Conservation (phyloP, 1,140 invertebrate genomes). For the Capitella teleta region DNA sequence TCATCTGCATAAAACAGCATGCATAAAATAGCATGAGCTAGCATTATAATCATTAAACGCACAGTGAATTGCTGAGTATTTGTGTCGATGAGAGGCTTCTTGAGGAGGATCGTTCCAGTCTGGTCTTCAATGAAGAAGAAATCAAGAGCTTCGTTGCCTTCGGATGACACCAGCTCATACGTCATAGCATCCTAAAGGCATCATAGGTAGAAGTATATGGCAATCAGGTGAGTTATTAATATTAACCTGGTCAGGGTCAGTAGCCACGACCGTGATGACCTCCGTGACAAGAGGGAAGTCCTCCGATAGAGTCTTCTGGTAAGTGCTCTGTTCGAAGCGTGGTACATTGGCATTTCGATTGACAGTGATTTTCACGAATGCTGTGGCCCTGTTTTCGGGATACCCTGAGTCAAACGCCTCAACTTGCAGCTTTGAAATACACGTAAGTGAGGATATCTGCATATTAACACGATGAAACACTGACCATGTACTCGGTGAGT, state of each 20-base stretch:
- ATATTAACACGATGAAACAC: conserved; percentile 1
- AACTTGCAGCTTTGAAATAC: conserved; percentile 69
- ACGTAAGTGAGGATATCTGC: too few species aligned
- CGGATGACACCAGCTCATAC: conserved; percentile 7
- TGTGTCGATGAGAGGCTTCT: conserved; percentile 3
- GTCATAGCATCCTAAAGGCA: conserved; percentile 1
- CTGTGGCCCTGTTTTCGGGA: conserved; percentile 65
- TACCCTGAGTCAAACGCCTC: conserved; percentile 76
- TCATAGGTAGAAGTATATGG: too few species aligned
- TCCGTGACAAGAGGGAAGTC: conserved; percentile 6
- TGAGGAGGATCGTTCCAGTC: conserved; percentile 5
- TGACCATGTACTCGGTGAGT: conserved; percentile 16
- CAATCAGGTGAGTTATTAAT: background rate
- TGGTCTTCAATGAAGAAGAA: conserved; percentile 10
- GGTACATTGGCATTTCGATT: conserved; percentile 59
- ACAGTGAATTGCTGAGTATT: conserved; percentile 3
- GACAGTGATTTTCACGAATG: conserved; percentile 67
- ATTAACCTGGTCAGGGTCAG: background rate
- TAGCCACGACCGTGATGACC: background rate
- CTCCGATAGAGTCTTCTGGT: conserved; percentile 1
- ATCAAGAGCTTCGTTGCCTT: background rate
- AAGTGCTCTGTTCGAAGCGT: conserved; percentile 51
- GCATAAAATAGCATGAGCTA: background rate
- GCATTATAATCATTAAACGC: background rate
- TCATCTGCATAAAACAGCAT: conserved; percentile 1